A percentile compares a stretch with the other conserved stretches of the same genome.
These are phyloP conservation scores for Maniola jurtina DNA, from an alignment of 1,140 invertebrate species.

Conservation along the genomic window DNA sequence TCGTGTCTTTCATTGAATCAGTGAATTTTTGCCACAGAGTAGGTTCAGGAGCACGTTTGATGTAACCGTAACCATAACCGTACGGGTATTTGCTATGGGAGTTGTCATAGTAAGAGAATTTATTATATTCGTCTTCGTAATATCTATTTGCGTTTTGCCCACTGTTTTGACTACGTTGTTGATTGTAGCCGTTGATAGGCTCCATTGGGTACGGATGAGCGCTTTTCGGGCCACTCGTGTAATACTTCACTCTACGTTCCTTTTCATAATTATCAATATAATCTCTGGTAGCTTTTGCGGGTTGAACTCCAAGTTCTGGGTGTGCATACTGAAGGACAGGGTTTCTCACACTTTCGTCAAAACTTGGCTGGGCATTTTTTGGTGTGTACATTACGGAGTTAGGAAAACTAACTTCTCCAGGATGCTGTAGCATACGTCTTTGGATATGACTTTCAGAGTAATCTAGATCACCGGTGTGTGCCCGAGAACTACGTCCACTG, in stretches of 20 bases:
- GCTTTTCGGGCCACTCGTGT: conserved; percentile 66
- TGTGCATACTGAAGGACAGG: conserved; percentile 89
- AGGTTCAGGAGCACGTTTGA: conserved; percentile 77
- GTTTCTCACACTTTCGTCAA: conserved; percentile 84
- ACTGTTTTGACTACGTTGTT: conserved; percentile 73
- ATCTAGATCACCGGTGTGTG: conserved; percentile 68
- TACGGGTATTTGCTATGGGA: conserved; percentile 77
- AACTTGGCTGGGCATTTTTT: conserved; percentile 75
- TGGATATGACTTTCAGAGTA: conserved; percentile 80
- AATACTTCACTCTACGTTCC: conserved; percentile 71
- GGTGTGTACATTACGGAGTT: conserved; percentile 82
- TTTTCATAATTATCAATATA: conserved; percentile 62
- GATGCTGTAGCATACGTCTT: conserved; percentile 84
- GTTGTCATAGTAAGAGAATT: conserved; percentile 75
- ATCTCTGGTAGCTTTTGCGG: conserved; percentile 80
- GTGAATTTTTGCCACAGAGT: conserved; percentile 86
- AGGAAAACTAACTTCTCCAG: conserved; percentile 81
- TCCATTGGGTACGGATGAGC: conserved; percentile 75
- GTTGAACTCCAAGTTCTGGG: conserved; percentile 87
- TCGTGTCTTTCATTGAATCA: conserved; percentile 84
- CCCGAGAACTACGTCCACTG: conserved; percentile 74
- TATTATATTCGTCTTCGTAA: conserved; percentile 76
- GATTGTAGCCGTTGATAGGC: conserved; percentile 74
- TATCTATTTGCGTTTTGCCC: conserved; percentile 74
- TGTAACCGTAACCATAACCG: conserved; percentile 77